Conservation (phyloP, 53 echinoderm and acorn worm species). For the Paelopatides confundens region DNA sequence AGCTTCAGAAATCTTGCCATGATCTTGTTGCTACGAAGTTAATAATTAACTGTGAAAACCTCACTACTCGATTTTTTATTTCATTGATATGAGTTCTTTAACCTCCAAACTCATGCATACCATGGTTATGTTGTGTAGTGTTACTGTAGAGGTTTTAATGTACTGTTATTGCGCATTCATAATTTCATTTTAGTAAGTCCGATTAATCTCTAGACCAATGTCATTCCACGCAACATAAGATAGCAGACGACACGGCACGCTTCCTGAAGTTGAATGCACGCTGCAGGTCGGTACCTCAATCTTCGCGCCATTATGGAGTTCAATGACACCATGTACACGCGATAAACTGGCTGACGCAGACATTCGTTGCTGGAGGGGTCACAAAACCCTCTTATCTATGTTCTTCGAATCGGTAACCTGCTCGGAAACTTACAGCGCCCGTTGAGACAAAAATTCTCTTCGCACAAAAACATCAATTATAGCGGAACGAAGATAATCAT, state of each 20-base stretch:
- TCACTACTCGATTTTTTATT: too few species aligned
- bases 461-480: constrained; percentile 8
- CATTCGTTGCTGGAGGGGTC: not conserved
- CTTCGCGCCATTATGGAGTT: constrained; percentile 23
- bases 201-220: not conserved
- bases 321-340: constrained; percentile 30
- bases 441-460: constrained; percentile 3
- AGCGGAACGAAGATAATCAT: constrained; percentile 4
- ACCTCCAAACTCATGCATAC: too few species aligned
- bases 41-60: too few species aligned
- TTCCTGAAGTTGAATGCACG: constrained; percentile 38
- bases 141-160: not conserved
- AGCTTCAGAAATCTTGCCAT: too few species aligned
- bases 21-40: too few species aligned
- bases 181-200: not conserved
- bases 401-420: not conserved
- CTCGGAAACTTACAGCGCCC: not conserved
- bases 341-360: not conserved
- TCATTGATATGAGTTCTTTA: too few species aligned
- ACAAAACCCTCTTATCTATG: not conserved
- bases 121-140: too few species aligned
- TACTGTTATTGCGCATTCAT: not conserved
- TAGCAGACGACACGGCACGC: not conserved
- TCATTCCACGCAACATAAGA: not conserved
- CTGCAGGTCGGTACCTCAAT: not conserved